Evolutionary conservation across 23 tunicate species (phyloP).

Genomic region (Corella eumyota): DNA sequence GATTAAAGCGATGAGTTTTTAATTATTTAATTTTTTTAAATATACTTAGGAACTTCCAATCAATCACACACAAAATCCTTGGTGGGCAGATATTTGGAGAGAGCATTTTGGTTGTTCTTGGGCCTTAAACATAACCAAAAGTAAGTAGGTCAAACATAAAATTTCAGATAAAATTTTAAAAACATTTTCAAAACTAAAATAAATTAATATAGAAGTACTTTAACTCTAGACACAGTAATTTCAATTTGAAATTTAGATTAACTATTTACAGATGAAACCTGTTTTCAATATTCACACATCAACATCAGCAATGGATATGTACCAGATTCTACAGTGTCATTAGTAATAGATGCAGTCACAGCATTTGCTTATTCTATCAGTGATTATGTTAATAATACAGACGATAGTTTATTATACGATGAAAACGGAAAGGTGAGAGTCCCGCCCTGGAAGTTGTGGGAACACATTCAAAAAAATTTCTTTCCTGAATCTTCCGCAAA

Average conservation of each 20-base stretch:
- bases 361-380: conserved; percentile 23
- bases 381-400: conserved; percentile 12
- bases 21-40: not conserved
- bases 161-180: too few relatives aligned
- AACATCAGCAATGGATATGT: conserved; percentile 16
- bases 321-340: conserved; percentile 24
- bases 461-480: conserved; percentile 9
- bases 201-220: too few relatives aligned
- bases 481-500: not conserved
- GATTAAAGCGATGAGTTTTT: not conserved
- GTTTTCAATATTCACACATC: conserved; percentile 11
- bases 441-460: conserved; percentile 16
- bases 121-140: not conserved
- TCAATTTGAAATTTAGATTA: not conserved
- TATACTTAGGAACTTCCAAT: not conserved
- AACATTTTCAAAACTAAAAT: too few relatives aligned
- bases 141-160: not conserved
- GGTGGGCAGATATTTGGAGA: conserved; percentile 23
- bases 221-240: not conserved
- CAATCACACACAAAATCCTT: conserved; percentile 25
- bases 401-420: not conserved
- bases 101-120: conserved; percentile 10
- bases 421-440: conserved; percentile 6
- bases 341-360: conserved; percentile 19
- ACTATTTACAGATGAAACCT: conserved; percentile 7